Base-by-base conservation (phyloP, 2,113 vertebrate species). In the Dicerorhinus sumatrensis region DNA sequence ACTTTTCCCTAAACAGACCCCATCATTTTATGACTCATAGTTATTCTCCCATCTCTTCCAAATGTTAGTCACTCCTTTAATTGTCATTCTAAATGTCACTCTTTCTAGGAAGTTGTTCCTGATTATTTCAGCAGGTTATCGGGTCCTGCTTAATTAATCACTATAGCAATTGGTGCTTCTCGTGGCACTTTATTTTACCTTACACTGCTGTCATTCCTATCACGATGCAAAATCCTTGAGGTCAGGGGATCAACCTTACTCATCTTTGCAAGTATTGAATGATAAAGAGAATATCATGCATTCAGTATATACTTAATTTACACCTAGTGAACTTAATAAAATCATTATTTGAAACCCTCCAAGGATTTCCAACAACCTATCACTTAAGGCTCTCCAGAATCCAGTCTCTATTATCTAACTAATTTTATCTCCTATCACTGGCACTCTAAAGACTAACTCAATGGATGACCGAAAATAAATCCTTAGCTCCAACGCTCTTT, bases 361-460 rank as follows among this genome's bases (percentile, higher is more conserved):
- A 27, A 75, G 60, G 77, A 82, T 69, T 77, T 88, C 83, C 77
- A 84, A 33, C 56, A 31, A 54, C 42, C 69, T 83, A 56, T 77
- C n/a, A 79, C 54, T 81, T 88, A 72, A 76, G 54, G 69, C 56
- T 84, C 51, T 92, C 58, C 20, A 83, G 77, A 70, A 83, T 84
- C 93, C 77, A n/a, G 60, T 72, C 51, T 84, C 62, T 77, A 56
- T 54, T 88, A 62, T 4, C 56, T 54, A 76, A 67, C 79, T 82
- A 69, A 92, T 77, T 63, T 88, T 77, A 92, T 70, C 54, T 89
- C 62, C 29, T 76, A 69, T 77, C 54, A 77, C 23, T 92, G 77
- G 39, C 23, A 83, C 20, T 62, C 20, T 87, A 62, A 94, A 91
- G 67, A 87, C 67, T 73, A 80, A 88, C 31, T 87, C 89, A 92